Evolutionary conservation across 1,140 invertebrate species (phyloP), one percentile per base, ranked within the genome.

Genomic region (Probaryconus sp.): DNA sequence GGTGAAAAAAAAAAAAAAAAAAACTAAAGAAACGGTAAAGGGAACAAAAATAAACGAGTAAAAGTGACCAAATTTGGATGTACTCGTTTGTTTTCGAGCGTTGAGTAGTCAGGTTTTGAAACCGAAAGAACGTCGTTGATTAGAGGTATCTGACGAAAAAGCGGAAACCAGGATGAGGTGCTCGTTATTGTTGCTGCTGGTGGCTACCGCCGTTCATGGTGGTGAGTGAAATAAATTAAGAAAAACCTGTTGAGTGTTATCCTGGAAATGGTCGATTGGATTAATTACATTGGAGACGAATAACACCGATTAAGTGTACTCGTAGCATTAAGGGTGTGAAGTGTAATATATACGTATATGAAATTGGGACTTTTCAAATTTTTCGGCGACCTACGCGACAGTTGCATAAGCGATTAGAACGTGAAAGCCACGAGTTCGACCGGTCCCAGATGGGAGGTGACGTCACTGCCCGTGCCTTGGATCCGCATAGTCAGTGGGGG

Each of bases 321-420:
- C n/a, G n/a, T n/a, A n/a, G n/a, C n/a, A n/a, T n/a, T n/a, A n/a
- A 18, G 18, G 50, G 6, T 48, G 42, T 40, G 30, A 31, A 20
- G 30, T 43, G 63, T 30, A 53, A 56, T 17, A 58, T 9, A 55
- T 48, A 38, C 40, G 26, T 40, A 56, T 47, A 6, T 13, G 37
- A 13, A 68, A 42, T 65, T 26, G 20, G 50, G 51, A 68, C 42
- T 74, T n/a, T n/a, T n/a, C n/a, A n/a, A n/a, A n/a, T n/a, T n/a
- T n/a, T 70, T 55, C 55, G 68, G 55, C 51, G 38, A 69, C 48
- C 55, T 60, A 60, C 38, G 75, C 80, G 78, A 81, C 77, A 81
- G 79, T 88, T 87, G 84, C 85, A 88, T 86, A 87, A 88, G 83
- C 83, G 80, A 87, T 85, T 86, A 88, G 85, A 86, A 83, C 81